Base-by-base conservation (phyloP, 2,888 invertebrate species). In the Platypus cylindrus region DNA sequence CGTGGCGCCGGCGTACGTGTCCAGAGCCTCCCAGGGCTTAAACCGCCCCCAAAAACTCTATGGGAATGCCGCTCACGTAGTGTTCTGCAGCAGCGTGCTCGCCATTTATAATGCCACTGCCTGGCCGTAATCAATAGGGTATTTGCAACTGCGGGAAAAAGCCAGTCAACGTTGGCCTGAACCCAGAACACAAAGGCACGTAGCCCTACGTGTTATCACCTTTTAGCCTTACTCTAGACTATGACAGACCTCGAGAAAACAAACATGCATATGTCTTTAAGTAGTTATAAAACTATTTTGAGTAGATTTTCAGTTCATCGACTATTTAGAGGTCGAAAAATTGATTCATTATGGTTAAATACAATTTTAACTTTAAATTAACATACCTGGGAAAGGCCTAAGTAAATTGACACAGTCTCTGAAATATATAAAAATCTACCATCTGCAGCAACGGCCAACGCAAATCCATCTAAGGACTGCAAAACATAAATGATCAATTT, bases 371-470 rank as follows among this genome's bases (percentile, higher is more conserved):
- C 9, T 20, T 7, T 5, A 20, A 20, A 20, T 22, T 26, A 16
- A 36, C 44, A 45, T 27, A 91, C 93, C 82, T 97, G 97, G 65
- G 95, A 97, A 64, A 98, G 80, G 55, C 98, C 98, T 66, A 98
- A 78, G 73, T 97, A 97, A 66, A 97, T 94, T 62, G 97, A 98
- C 56, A 98, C 97, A 54, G 97, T 97, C 74, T 98, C 98, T 52
- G 95, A 97, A 71, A 98, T 94, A 74, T 98, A 98, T 62, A 98
- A 77, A 70, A 98, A 94, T 62, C 94, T 76, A 46, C 94, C 95
- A 65, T 94, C 94, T 47, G 89, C 84, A 34, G 91, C 90, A 48
- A 98, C 76, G 22, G 93, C 87, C 61, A 98, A 75, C 50, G 94
- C 91, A 65, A 98, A 98, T 32, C 97, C 97, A 64, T 98, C 98